These are phyloP conservation scores for Zeugodacus cucurbitae DNA, from an alignment of 1,140 invertebrate genomes.

Conservation along the genomic window DNA sequence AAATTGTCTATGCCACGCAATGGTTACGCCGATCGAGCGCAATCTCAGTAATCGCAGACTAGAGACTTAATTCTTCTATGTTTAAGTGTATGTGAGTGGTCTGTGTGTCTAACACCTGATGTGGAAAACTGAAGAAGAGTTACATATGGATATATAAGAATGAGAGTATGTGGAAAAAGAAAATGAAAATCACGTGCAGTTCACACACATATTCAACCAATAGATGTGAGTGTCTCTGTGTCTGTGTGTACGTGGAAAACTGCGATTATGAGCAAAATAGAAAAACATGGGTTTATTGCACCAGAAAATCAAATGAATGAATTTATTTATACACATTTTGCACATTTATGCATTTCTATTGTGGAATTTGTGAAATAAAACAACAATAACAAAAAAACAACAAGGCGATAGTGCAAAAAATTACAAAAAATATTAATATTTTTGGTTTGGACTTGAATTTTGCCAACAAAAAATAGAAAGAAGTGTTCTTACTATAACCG, in stretches of 20 bases:
- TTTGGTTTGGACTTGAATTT: too few relatives aligned
- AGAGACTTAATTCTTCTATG: not conserved
- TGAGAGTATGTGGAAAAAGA: not conserved
- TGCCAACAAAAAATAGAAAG: too few relatives aligned
- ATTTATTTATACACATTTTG: not conserved
- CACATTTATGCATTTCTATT: not conserved
- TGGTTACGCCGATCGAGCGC: constrained; percentile 35
- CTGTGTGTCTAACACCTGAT: not conserved
- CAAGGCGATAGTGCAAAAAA: too few relatives aligned
- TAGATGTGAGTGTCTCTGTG: not conserved
- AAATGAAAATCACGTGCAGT: constrained; percentile 12
- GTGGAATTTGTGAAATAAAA: not conserved
- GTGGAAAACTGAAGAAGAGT: not conserved
- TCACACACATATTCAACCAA: not conserved
- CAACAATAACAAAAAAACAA: not conserved
- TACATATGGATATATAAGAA: not conserved
- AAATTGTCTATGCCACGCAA: constrained; percentile 34
- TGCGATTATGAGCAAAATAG: not conserved
- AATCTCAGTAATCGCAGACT: constrained; percentile 1
- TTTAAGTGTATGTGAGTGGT: not conserved
- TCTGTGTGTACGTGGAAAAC: not conserved
- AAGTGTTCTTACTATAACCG: too few relatives aligned
- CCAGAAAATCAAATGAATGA: not conserved
- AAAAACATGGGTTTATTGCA: constrained; percentile 18
- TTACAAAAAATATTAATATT: too few relatives aligned